These are phyloP conservation scores for Noctua comes DNA, from an alignment of 2,888 invertebrate genomes.

Conservation along the genomic window DNA sequence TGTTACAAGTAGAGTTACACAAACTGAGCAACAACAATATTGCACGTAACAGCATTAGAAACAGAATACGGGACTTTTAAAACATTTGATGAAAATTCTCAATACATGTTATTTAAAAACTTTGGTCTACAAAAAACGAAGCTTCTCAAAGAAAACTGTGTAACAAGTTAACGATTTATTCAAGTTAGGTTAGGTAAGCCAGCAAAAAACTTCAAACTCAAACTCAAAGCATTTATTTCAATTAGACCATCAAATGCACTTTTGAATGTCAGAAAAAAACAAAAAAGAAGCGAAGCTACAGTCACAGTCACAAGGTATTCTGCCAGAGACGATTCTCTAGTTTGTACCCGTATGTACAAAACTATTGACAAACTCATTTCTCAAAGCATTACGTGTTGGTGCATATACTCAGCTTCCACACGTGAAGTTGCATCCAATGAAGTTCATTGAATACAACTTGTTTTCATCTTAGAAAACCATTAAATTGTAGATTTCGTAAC, in stretches of 20 bases:
- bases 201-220: neutral
- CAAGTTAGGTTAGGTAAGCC: neutral
- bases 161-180: neutral
- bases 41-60: neutral
- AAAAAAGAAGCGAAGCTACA: too few relatives aligned
- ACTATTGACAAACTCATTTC: neutral
- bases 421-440: conserved; percentile 14
- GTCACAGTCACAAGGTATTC: too few relatives aligned
- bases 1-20: neutral
- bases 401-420: conserved; percentile 6
- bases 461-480: neutral
- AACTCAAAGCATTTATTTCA: too few relatives aligned
- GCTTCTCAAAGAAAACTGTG: neutral
- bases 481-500: neutral
- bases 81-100: neutral
- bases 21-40: neutral
- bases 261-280: too few relatives aligned
- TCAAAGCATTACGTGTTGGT: neutral
- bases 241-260: too few relatives aligned
- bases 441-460: neutral
- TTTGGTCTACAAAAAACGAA: neutral
- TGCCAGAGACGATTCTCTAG: neutral
- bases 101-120: neutral
- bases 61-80: neutral
- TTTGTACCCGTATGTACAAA: neutral